phyloP scores from a whole-genome alignment of 2,888 invertebrate species.

The Drosophila ustulata region DNA sequence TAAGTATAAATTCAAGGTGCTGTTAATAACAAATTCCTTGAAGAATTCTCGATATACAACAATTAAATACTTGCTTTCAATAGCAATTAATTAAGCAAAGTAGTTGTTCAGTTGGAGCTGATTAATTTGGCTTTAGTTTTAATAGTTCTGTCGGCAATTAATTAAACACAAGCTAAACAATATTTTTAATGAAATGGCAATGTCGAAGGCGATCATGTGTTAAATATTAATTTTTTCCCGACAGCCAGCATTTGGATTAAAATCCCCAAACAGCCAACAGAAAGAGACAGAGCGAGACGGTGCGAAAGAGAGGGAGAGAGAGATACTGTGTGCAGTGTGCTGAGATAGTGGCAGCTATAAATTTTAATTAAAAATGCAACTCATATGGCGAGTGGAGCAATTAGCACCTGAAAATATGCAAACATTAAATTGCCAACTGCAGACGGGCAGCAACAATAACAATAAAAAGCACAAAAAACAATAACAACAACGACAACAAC shows the following conservation, averaged over 20 bases:
- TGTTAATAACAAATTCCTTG: too few relatives aligned
- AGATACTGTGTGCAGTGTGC: slow-evolving; percentile 3
- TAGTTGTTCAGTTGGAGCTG: slow-evolving; percentile 5
- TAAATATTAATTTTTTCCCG: slow-evolving; percentile 77
- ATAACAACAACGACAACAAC: slow-evolving; percentile 7
- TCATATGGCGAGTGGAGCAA: slow-evolving; percentile 84
- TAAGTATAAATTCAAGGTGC: too few relatives aligned
- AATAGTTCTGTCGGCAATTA: slow-evolving; percentile 65
- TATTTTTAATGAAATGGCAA: slow-evolving; percentile 75
- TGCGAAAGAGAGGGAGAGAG: not conserved
- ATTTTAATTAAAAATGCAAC: slow-evolving; percentile 83
- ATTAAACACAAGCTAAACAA: slow-evolving; percentile 80
- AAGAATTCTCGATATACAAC: too few relatives aligned
- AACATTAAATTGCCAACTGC: slow-evolving; percentile 82
- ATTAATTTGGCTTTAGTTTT: slow-evolving; percentile 38
- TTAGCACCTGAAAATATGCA: slow-evolving; percentile 85
- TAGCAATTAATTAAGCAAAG: slow-evolving; percentile 3
- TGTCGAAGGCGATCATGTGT: slow-evolving; percentile 82
- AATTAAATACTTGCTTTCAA: not conserved
- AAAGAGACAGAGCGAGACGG: not conserved
- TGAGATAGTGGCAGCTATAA: slow-evolving; percentile 64
- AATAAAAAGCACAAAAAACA: too few relatives aligned
- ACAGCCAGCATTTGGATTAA: slow-evolving; percentile 64
- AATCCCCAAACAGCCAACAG: slow-evolving; percentile 1
- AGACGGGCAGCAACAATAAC: slow-evolving; percentile 43